Base-by-base conservation (phyloP, 2,888 invertebrate species). In the Clunio marinus region DNA sequence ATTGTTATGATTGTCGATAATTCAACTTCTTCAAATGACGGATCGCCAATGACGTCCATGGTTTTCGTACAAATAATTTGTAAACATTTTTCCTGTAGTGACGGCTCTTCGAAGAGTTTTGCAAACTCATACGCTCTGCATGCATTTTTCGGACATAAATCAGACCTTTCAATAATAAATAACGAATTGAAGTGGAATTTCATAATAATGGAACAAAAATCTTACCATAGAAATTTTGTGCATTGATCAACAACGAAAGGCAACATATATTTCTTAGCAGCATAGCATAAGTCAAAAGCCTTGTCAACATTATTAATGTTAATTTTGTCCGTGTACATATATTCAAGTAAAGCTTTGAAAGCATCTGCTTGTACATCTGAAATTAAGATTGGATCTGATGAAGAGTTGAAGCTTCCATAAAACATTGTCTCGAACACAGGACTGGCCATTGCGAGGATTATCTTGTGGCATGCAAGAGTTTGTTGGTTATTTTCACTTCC, bases 61-160 rank as follows among this genome's bases (percentile, higher is more conserved):
- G 92, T 92, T 73, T 88, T 86, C 24, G 84, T 84, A 72, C 87
- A 86, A 69, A 92, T 91, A 66, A 92, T 87, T 85, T 89, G 77
- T 75, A 92, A 81, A 76, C 91, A 91, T 76, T 89, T 89, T 32
- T 89, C 88, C 86, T 90, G 88, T 0, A 93, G 79, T 1, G 86
- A 84, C 70, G 88, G 88, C 74, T 92, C 91, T 70, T 93, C 92
- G 77, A 92, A 93, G 0, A 93, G 78, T 71, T 88, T 86, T 0
- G 91, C 91, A 81, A 93, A 93, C 75, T 93, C 92, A 74, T 90
- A 92, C 0, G 92, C 91, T 59, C 91, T 80, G 71, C 91, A 92
- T 0, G 90, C 92, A 77, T 91, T 92, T 73, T 87, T 86, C 0
- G 91, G 88, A 69, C 76, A 77, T 1, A 79, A 69, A 71, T 77